Evolutionary conservation across 2,888 invertebrate genomes (phyloP), one percentile per base, ranked within the genome.

Genomic region (Stenodera caucasica): DNA sequence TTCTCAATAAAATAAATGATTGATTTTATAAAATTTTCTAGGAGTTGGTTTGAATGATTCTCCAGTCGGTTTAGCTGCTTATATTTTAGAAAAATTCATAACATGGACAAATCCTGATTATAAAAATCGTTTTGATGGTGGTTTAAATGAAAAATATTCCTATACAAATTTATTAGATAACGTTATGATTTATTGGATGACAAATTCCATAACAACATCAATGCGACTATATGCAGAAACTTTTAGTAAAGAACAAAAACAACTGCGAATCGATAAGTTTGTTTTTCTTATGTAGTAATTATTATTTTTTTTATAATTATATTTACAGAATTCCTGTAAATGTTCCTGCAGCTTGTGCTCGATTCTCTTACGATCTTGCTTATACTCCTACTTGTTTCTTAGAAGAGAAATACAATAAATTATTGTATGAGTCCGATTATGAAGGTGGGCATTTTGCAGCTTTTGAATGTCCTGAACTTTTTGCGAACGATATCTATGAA

Each of bases 61-160:
- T 0, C 97, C 97, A 0, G 85, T 90, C 0, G 96, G 94, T 0
- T 80, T 97, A 62, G 94, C 94, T 0, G 92, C 92, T 0, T 97
- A 96, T 74, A 90, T 97, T 56, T 79, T 97, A 3, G 96, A 97
- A 73, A 96, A 96, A 78, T 95, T 94, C 80, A 87, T 88, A 11
- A 85, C 87, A 0, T 89, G 91, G 88, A 91, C 91, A 0, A 84
- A 88, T 75, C 74, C 75, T 0, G 75, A 78, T 0, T 83, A 82
- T 75, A 78, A 77, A 53, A 72, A 78, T 15, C 77, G 80, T 29
- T 76, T 81, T 0, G 90, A 92, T 70, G 92, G 91, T 8, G 90
- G 88, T 1, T 78, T 94, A 0, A 79, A 81, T 0, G 81, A 84
- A 62, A 85, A 86, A 66, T 90, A 86, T 84, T 73, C 87, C 72